Evolutionary conservation across 2,888 invertebrate genomes (phyloP).

Genomic region (Thymelicus acteon): DNA sequence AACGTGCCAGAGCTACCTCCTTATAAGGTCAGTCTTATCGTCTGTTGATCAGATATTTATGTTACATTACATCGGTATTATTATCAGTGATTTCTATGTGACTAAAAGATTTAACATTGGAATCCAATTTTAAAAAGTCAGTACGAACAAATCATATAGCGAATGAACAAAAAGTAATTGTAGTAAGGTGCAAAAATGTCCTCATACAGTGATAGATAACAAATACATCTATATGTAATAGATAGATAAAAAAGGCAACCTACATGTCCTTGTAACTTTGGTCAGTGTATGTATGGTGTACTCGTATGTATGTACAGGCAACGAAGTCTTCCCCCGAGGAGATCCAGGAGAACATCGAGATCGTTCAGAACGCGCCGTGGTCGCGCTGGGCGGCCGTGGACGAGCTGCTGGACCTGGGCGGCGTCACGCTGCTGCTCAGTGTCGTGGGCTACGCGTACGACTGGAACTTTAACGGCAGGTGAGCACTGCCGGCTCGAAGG

Average conservation of each 20-base stretch:
- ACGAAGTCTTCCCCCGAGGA: constrained; percentile 90
- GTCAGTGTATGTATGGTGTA: neutral
- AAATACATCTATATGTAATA: too few relatives aligned
- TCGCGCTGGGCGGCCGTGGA: constrained; percentile 95
- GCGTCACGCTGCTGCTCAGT: constrained; percentile 91
- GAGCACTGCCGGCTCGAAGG: constrained; percentile 25
- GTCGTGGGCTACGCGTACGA: constrained; percentile 95
- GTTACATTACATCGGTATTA: too few relatives aligned
- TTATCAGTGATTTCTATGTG: too few relatives aligned
- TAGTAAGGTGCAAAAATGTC: too few relatives aligned
- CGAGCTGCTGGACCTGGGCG: constrained; percentile 93
- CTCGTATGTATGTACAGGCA: constrained; percentile 65
- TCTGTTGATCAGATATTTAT: too few relatives aligned
- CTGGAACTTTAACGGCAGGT: constrained; percentile 95
- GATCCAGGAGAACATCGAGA: constrained; percentile 93
- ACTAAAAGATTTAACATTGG: too few relatives aligned
- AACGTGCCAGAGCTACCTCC: constrained; percentile 75
- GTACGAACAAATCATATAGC: too few relatives aligned
- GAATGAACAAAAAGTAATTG: too few relatives aligned
- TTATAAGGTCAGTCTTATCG: constrained; percentile 63
- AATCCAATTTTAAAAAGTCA: too few relatives aligned
- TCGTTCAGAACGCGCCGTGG: constrained; percentile 89
- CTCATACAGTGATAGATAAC: too few relatives aligned
- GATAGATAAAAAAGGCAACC: too few relatives aligned
- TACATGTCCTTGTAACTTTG: too few relatives aligned